Percentiles rank a stretch among this genome's conserved stretches.
Evolutionary conservation across 2,113 vertebrate genomes (phyloP).

Genomic region (Jaculus jaculus): DNA sequence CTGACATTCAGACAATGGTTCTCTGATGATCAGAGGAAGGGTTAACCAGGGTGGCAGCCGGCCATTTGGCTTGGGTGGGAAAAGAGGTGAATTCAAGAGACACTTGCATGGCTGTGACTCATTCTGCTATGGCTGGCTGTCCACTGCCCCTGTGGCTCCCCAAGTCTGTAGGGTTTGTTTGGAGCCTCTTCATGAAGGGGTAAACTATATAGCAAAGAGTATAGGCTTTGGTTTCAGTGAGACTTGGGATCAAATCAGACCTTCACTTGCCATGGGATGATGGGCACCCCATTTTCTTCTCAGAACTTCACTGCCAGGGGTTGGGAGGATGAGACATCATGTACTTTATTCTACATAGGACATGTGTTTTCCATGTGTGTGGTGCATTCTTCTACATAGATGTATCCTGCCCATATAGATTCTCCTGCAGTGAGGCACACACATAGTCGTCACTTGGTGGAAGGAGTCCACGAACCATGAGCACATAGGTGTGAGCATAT

Average conservation of each 20-base stretch:
- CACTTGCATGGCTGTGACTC: background rate
- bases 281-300: background rate
- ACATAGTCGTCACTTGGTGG: background rate
- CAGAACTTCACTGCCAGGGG: background rate
- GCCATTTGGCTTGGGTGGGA: background rate
- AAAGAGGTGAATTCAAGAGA: background rate
- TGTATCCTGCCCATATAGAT: background rate
- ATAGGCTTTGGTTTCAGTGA: background rate
- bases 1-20: background rate
- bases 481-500: background rate
- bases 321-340: background rate
- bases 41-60: background rate
- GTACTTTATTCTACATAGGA: background rate
- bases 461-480: background rate
- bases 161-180: background rate
- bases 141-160: accelerated
- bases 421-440: background rate
- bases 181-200: background rate
- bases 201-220: background rate
- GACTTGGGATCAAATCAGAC: background rate
- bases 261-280: background rate
- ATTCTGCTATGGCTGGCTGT: background rate
- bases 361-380: background rate
- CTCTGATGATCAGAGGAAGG: background rate
- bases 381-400: background rate